Base-by-base conservation (phyloP, 2,113 vertebrate genomes). In the Leucosticte australis region DNA sequence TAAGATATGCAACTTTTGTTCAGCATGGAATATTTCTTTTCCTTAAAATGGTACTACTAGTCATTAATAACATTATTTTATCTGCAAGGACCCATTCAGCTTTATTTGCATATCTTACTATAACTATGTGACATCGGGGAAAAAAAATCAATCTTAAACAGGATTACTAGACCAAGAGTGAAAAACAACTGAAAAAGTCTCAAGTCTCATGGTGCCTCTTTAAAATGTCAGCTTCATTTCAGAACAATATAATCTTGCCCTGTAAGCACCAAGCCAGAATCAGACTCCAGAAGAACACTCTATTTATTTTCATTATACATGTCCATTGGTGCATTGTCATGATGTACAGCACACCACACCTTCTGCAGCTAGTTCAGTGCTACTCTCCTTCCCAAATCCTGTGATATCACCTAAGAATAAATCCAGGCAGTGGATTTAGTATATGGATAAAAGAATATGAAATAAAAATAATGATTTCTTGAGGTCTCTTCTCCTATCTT, bases 211-310 rank as follows among this genome's bases (percentile, higher is more conserved):
- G 81, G 41, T 56, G 55, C 14, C 75, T 83, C 71, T 56, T 82
- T 91, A 94, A 94, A 91, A 92, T 37, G 31, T 74, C 84, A 76
- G n/a, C 53, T 88, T 89, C 35, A 24, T 92, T 96, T 91, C 78
- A 87, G 39, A 94, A 35, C 64, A 57, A 50, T 31, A 46, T 62
- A 75, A 92, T 77, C 44, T 50, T 42, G 60, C 28, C 44, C 55
- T 83, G 35, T 15, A 64, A 94, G 57, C 47, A 92, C 24, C 57
- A 57, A 52, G n/a, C 28, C 65, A 87, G 74, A 79, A 46, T 56
- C 30, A 80, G 39, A 49, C 33, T 79, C 78, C 46, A 92, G 49
- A 95, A 76, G 13, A 65, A 35, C 28, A 68, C 33, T 91, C 65
- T n/a, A 57, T 79, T 83, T 83, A 26, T 91, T 90, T 92, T 86